phyloP scores from a whole-genome alignment of 2,888 invertebrate genomes.

The Hesperia comma region DNA sequence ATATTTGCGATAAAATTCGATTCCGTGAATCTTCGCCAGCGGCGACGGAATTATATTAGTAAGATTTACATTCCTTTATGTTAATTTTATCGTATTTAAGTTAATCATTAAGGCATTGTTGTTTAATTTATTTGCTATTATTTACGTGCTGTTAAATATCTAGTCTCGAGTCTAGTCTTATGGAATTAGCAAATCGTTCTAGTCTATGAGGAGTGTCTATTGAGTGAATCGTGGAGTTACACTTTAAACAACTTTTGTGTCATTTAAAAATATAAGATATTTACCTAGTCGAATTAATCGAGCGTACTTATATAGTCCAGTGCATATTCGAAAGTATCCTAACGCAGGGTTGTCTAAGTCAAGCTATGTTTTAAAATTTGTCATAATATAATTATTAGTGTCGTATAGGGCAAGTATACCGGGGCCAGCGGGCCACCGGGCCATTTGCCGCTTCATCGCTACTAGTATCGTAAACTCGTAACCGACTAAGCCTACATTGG shows the following conservation, averaged over 20 bases:
- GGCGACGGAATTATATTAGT: constrained; percentile 18
- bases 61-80: constrained; percentile 50
- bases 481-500: constrained; percentile 5
- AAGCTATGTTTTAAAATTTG: constrained; percentile 20
- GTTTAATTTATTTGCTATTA: constrained; percentile 48
- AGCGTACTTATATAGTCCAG: constrained; percentile 32
- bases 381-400: constrained; percentile 20
- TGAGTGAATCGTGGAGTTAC: constrained; percentile 27
- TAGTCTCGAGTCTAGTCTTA: constrained; percentile 50
- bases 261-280: constrained; percentile 52
- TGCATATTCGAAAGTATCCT: constrained; percentile 35
- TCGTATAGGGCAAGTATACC: neutral
- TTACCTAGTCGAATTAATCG: constrained; percentile 49
- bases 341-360: constrained; percentile 39
- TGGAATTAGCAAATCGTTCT: constrained; percentile 48
- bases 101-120: constrained; percentile 47
- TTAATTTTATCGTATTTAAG: constrained; percentile 43
- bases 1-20: neutral
- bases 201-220: constrained; percentile 43
- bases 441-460: too few species aligned
- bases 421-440: too few species aligned
- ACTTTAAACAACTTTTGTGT: constrained; percentile 43
- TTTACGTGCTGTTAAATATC: constrained; percentile 27
- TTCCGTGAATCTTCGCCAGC: neutral
- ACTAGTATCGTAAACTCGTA: too few species aligned